A percentile compares a stretch with the other conserved stretches of the same genome.
These are phyloP conservation scores for Cheilosia impressa DNA, from an alignment of 2,888 invertebrate genomes.

Conservation along the genomic window DNA sequence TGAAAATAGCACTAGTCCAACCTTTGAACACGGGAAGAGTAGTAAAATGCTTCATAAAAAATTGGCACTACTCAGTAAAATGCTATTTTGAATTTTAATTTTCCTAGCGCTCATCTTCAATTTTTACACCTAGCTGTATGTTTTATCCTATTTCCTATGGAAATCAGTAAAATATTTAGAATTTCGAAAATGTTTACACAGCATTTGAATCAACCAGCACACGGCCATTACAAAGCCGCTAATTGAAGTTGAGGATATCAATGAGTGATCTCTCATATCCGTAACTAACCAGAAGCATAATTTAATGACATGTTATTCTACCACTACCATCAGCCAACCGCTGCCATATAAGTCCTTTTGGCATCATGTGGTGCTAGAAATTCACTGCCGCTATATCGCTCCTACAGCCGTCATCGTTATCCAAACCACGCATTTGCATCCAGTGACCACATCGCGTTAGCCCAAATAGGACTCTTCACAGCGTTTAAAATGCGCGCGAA, in stretches of 20 bases:
- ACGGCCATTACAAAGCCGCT: not conserved
- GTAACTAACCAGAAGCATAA: conserved; percentile 62
- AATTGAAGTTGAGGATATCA: conserved; percentile 56
- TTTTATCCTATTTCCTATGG: too few species aligned
- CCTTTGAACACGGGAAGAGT: too few species aligned
- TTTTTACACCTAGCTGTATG: too few species aligned
- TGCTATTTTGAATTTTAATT: too few species aligned
- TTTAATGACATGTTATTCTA: conserved; percentile 65
- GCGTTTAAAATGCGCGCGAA: conserved; percentile 65
- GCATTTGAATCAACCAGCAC: not conserved
- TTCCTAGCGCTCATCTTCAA: too few species aligned
- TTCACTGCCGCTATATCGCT: conserved; percentile 35
- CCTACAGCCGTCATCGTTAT: conserved; percentile 55
- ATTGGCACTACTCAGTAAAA: too few species aligned
- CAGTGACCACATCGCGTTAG: conserved; percentile 63
- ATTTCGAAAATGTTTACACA: too few species aligned
- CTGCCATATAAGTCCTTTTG: conserved; percentile 54
- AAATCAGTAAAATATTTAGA: too few species aligned
- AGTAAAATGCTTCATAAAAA: too few species aligned
- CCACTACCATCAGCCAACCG: conserved; percentile 61
- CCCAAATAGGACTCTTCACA: conserved; percentile 35
- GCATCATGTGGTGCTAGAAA: conserved; percentile 53
- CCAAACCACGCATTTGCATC: conserved; percentile 72
- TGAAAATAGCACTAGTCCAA: too few species aligned
- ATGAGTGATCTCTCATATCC: conserved; percentile 61